These are phyloP conservation scores for Thyatira batis DNA, from an alignment of 2,888 invertebrate species.

Conservation along the genomic window DNA sequence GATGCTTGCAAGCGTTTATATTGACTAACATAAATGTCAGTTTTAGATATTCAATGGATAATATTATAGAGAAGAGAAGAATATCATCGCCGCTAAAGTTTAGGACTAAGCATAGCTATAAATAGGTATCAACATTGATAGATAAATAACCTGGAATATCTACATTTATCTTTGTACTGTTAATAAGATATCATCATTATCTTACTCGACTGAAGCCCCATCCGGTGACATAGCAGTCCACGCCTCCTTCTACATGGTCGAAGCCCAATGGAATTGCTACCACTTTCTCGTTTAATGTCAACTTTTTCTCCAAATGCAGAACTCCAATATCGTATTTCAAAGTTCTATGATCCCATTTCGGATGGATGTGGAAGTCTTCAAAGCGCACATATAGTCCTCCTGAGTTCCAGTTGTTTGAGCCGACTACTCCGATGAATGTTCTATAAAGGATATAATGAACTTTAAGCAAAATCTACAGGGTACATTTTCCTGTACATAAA, in stretches of 20 bases:
- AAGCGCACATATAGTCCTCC: constrained; percentile 18
- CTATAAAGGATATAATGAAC: constrained; percentile 13
- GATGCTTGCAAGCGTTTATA: too few species aligned
- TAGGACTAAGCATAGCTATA: too few species aligned
- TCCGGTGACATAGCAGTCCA: constrained; percentile 25
- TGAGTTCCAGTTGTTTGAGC: constrained; percentile 34
- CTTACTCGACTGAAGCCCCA: constrained; percentile 34
- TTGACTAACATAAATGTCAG: too few species aligned
- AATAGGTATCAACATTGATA: too few species aligned
- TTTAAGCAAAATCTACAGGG: too few species aligned
- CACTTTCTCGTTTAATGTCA: constrained; percentile 16
- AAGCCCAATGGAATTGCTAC: constrained; percentile 12
- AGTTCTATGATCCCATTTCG: constrained; percentile 20
- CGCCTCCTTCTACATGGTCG: constrained; percentile 16
- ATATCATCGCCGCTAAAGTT: too few species aligned
- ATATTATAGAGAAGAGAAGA: too few species aligned
- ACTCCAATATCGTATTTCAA: constrained; percentile 27
- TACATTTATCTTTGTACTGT: too few species aligned
- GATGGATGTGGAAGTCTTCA: constrained; percentile 20
- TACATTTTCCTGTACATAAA: too few species aligned
- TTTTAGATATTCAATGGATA: too few species aligned
- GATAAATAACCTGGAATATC: too few species aligned
- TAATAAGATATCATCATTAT: constrained; percentile 8
- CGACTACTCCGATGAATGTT: constrained; percentile 20
- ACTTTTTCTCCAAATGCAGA: constrained; percentile 3